A percentile compares a stretch with the other conserved stretches of the same genome.
Conservation (phyloP, 2,113 vertebrate species). For the Platysteira castanea region DNA sequence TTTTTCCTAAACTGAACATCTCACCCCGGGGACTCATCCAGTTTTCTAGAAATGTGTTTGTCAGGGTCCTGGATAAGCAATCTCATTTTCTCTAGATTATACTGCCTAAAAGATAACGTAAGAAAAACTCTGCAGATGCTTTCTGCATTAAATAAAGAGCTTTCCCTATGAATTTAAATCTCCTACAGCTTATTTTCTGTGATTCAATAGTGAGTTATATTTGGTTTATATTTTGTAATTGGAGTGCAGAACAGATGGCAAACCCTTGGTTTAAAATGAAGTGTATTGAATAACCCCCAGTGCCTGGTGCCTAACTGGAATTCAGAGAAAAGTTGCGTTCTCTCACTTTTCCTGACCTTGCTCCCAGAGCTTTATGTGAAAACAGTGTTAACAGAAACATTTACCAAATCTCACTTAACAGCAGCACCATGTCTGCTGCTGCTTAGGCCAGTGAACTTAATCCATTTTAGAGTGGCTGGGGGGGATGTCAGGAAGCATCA, state of each 20-base stretch:
- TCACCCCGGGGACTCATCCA: neutral
- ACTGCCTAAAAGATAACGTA: neutral
- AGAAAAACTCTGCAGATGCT: conserved; percentile 14
- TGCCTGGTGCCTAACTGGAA: neutral
- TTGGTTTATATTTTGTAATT: conserved; percentile 47
- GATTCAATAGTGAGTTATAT: conserved; percentile 14
- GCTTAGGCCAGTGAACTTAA: neutral
- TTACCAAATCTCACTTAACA: neutral
- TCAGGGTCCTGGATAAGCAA: neutral
- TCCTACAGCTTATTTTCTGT: neutral
- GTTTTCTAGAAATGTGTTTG: neutral
- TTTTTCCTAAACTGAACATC: neutral
- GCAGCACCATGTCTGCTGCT: neutral
- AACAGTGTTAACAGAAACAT: neutral
- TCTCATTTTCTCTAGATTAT: neutral
- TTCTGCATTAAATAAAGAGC: conserved; percentile 28
- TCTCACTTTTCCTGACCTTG: neutral
- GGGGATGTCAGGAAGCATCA: neutral
- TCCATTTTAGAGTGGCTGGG: neutral
- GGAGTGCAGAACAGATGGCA: conserved; percentile 57
- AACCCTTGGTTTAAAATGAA: neutral
- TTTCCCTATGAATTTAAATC: conserved; percentile 16
- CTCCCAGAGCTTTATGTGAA: neutral
- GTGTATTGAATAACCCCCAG: neutral
- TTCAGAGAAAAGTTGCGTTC: neutral